Conservation (phyloP, 23 tunicate genomes). For the Styela clava region DNA sequence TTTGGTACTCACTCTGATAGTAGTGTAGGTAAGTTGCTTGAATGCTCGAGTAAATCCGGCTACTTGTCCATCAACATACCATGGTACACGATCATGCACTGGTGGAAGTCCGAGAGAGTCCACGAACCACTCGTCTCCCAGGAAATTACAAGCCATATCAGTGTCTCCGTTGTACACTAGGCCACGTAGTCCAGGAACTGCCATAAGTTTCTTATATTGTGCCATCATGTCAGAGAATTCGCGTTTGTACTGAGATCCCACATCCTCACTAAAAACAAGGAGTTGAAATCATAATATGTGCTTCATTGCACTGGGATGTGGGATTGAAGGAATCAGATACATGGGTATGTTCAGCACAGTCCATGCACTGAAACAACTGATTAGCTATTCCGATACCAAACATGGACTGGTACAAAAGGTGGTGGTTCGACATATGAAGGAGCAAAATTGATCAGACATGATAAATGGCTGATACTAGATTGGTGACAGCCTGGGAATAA, state of each 20-base stretch:
- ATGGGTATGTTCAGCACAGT: too few relatives aligned
- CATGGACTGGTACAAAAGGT: too few relatives aligned
- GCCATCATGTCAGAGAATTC: conserved; percentile 42
- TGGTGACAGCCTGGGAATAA: too few relatives aligned
- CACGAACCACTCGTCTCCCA: conserved; percentile 82
- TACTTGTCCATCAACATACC: conserved; percentile 78
- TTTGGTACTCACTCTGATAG: conserved; percentile 77
- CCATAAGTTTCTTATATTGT: conserved; percentile 34
- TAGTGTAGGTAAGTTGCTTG: conserved; percentile 48
- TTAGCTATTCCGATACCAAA: too few relatives aligned
- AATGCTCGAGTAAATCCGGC: conserved; percentile 63
- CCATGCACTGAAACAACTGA: too few relatives aligned
- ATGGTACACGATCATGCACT: conserved; percentile 35
- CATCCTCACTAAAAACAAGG: conserved; percentile 6
- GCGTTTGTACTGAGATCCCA: conserved; percentile 16
- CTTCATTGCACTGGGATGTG: too few relatives aligned
- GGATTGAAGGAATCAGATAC: too few relatives aligned
- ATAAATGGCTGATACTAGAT: too few relatives aligned
- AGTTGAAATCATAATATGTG: too few relatives aligned
- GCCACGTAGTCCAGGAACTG: conserved; percentile 30
- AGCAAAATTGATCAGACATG: too few relatives aligned
- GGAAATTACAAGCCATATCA: conserved; percentile 85
- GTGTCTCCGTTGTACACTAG: conserved; percentile 83
- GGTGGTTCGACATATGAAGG: too few relatives aligned
- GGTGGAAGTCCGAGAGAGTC: conserved; percentile 29